phyloP scores from a whole-genome alignment of 2,113 vertebrate species.

The Hippopotamus amphibius region DNA sequence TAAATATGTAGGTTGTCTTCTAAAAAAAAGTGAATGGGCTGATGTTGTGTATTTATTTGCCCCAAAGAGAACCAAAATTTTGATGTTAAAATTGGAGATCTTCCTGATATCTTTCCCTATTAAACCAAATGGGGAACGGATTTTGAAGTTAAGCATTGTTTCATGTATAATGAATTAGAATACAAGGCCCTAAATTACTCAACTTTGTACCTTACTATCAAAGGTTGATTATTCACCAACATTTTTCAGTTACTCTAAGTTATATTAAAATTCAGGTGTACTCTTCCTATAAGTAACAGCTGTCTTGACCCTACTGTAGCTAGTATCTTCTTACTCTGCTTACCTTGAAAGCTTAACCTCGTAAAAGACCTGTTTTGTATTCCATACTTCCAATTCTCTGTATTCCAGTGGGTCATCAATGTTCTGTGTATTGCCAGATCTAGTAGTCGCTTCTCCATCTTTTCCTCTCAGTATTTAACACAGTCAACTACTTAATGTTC shows the following conservation, averaged over 20 bases:
- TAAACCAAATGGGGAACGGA: not conserved
- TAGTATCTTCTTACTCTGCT: not conserved
- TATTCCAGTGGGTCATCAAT: not conserved
- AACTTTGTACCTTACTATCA: not conserved
- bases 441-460: not conserved
- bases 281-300: not conserved
- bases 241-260: not conserved
- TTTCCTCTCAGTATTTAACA: not conserved
- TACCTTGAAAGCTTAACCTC: not conserved
- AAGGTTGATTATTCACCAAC: not conserved
- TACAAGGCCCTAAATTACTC: not conserved
- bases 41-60: not conserved
- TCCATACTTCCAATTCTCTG: not conserved
- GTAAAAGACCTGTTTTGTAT: not conserved
- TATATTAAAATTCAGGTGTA: not conserved
- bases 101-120: not conserved
- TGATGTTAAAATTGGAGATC: not conserved
- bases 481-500: not conserved
- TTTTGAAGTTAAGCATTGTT: not conserved
- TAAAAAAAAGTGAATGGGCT: not conserved
- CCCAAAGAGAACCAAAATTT: not conserved
- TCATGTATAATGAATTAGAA: conserved; percentile 17
- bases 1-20: too few relatives aligned
- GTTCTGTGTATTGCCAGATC: not conserved
- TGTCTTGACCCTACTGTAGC: not conserved